Evolutionary conservation across 2,113 vertebrate genomes (phyloP), one percentile per base, ranked within the genome.

Genomic region (Rhinolophus sinicus): DNA sequence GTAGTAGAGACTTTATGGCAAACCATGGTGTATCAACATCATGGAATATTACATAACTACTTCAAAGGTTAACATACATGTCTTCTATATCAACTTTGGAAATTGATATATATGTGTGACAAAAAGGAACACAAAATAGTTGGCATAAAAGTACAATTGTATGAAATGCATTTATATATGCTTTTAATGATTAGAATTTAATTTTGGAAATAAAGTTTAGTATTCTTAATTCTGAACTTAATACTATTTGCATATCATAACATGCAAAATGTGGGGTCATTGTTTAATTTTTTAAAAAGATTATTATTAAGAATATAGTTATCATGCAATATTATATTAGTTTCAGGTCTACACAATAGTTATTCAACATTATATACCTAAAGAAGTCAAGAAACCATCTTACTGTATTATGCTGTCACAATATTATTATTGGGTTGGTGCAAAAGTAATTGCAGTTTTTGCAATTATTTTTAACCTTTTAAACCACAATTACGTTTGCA

Each of bases 121-220:
- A 88, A 76, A 87, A 81, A 93, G 54, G 62, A 64, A 76, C n/a
- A 72, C 77, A 83, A 83, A 77, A 33, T 83, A 84, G 18, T 87
- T 75, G 82, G 35, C 50, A 75, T 19, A 88, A 56, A 88, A 81
- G 18, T 75, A 47, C 9, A n/a, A 38, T 75, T 35, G 16, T 76
- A 11, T 82, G 88, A 75, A 82, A 82, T 88, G 69, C 28, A 60
- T 83, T 95, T 88, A 76, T 60, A n/a, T 83, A 58, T 26, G 5
- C 67, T 75, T 95, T 83, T 50, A 76, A 95, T 88, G 1, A 88
- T 88, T 65, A 75, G 58, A 88, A 92, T 10, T 92, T 81, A 64
- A 64, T 76, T 93, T 88, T 69, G 26, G 58, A 88, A 88, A 52
- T 92, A 75, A 83, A 76, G 3, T 82, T 92, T 52, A 83, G 33